Conservation (phyloP, 2,888 invertebrate species). For the Polymixis flavicincta region DNA sequence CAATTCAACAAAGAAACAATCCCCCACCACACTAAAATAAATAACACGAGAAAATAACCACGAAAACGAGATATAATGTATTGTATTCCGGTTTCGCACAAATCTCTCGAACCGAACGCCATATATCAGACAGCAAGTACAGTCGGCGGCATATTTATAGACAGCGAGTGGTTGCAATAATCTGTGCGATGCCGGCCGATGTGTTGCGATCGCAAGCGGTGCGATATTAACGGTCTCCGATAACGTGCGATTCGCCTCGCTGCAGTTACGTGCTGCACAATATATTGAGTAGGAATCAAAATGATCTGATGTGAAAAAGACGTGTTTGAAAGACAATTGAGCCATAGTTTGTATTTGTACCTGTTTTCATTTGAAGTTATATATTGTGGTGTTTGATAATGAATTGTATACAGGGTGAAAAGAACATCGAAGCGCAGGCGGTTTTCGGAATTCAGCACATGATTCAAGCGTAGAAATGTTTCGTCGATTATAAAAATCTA, state of each 20-base stretch:
- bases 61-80: conserved; percentile 49
- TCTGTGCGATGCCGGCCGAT: conserved; percentile 50
- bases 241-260: conserved; percentile 45
- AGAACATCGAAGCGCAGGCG: too few species aligned
- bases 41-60: conserved; percentile 47
- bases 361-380: background rate
- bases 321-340: background rate
- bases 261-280: conserved; percentile 53
- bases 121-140: conserved; percentile 60
- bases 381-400: background rate
- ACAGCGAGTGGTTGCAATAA: conserved; percentile 59
- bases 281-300: conserved; percentile 50
- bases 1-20: conserved; percentile 2
- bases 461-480: too few species aligned
- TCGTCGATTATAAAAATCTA: too few species aligned
- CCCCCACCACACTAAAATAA: conserved; percentile 31
- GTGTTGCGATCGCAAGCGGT: conserved; percentile 45
- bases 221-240: conserved; percentile 52
- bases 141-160: conserved; percentile 60
- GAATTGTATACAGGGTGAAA: too few species aligned
- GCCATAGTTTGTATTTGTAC: background rate
- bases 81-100: conserved; percentile 58
- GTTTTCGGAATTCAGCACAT: too few species aligned
- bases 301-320: conserved; percentile 28
- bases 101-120: conserved; percentile 51